Percentiles rank a stretch among this genome's conserved stretches.
Conservation (phyloP, 2,113 vertebrate genomes). For the Pelusios castaneus region DNA sequence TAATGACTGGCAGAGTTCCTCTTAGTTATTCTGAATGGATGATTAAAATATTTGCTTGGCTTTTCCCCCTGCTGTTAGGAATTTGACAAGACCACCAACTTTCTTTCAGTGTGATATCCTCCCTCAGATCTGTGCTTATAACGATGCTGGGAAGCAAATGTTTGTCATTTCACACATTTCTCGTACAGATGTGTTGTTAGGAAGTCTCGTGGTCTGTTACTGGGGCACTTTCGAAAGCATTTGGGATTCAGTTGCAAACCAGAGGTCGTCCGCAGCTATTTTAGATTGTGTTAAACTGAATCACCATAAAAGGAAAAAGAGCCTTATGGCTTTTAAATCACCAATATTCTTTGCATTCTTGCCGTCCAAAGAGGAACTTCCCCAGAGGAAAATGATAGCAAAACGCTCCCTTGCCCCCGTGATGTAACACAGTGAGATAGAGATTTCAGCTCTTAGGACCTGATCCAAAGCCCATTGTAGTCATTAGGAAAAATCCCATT, state of each 20-base stretch:
- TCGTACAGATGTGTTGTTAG: slow-evolving; percentile 56
- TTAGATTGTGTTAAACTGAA: slow-evolving; percentile 44
- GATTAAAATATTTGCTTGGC: slow-evolving; percentile 60
- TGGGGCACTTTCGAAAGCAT: slow-evolving; percentile 39
- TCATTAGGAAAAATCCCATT: slow-evolving; percentile 49
- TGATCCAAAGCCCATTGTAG: slow-evolving; percentile 54
- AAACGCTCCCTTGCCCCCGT: slow-evolving; percentile 30
- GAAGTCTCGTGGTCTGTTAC: slow-evolving; percentile 57
- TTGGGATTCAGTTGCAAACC: slow-evolving; percentile 36
- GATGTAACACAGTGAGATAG: slow-evolving; percentile 36
- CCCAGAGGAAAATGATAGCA: slow-evolving; percentile 35
- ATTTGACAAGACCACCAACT: slow-evolving; percentile 59
- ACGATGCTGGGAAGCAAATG: slow-evolving; percentile 59
- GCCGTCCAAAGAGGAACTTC: slow-evolving; percentile 49
- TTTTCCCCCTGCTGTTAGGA: slow-evolving; percentile 56
- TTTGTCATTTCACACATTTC: slow-evolving; percentile 54
- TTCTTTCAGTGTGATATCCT: slow-evolving; percentile 35
- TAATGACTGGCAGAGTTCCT: slow-evolving; percentile 40
- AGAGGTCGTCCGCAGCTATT: slow-evolving; percentile 46
- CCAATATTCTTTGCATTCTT: slow-evolving; percentile 42
- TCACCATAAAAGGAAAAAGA: slow-evolving; percentile 15
- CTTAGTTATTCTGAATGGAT: slow-evolving; percentile 51
- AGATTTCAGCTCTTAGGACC: slow-evolving; percentile 46
- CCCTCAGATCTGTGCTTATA: slow-evolving; percentile 31
- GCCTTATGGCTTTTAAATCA: slow-evolving; percentile 45